A percentile compares a stretch with the other conserved stretches of the same genome.
phyloP scores from a whole-genome alignment of 2,888 invertebrate genomes.

The Andrena dorsata region DNA sequence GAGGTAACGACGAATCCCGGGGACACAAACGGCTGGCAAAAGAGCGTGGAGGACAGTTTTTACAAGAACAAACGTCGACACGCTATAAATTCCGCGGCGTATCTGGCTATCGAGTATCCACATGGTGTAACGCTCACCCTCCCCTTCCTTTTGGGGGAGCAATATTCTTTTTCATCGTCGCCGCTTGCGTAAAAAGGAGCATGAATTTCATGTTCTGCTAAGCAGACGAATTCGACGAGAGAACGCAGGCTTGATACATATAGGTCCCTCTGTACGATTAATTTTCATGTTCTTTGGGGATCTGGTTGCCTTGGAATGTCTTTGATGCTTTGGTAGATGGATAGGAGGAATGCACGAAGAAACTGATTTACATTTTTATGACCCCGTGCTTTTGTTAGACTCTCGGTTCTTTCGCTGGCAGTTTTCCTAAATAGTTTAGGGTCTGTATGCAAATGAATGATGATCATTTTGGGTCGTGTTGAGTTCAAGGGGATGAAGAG shows the following conservation, averaged over 20 bases:
- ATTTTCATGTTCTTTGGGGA: no score
- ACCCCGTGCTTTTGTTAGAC: no score
- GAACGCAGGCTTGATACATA: background rate
- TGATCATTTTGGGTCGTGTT: no score
- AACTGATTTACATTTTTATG: no score
- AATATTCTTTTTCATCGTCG: conserved; percentile 13
- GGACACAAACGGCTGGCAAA: conserved; percentile 43
- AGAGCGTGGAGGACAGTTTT: conserved; percentile 36
- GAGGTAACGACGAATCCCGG: conserved; percentile 53
- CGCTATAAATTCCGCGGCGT: conserved; percentile 35
- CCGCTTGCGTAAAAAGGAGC: background rate
- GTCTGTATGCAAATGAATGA: no score
- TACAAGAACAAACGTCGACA: conserved; percentile 55
- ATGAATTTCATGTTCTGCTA: conserved; percentile 37
- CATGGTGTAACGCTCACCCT: conserved; percentile 6
- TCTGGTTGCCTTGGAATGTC: no score
- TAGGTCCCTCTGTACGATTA: no score
- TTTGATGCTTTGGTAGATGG: no score
- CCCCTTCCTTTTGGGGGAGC: background rate
- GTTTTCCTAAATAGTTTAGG: no score
- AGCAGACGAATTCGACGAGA: background rate
- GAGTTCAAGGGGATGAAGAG: no score
- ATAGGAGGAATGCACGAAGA: conserved; percentile 10
- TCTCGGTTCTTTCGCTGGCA: no score
- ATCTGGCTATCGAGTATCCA: conserved; percentile 39